Conservation (phyloP, 2,113 vertebrate species). For the Camelus dromedarius region DNA sequence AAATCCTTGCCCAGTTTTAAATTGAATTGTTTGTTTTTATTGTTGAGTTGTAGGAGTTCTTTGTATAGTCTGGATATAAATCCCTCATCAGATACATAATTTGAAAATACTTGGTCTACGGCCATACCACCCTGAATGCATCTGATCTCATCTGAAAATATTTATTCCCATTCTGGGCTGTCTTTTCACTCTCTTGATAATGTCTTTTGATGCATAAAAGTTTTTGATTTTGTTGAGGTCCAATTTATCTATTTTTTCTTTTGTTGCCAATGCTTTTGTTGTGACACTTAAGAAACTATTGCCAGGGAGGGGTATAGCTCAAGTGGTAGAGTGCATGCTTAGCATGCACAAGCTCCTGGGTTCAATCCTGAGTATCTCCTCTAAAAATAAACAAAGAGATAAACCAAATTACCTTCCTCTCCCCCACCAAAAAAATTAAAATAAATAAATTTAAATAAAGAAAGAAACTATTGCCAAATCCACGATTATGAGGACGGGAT, state of each 20-base stretch:
- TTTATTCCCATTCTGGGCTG: not conserved
- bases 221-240: not conserved
- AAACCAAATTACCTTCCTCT: no score
- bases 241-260: not conserved
- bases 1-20: not conserved
- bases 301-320: not conserved
- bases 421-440: no score
- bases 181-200: not conserved
- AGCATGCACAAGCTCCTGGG: no score
- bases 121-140: no score
- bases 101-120: not conserved
- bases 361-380: no score
- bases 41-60: not conserved
- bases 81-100: not conserved
- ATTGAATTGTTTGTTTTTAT: not conserved
- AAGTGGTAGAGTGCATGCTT: no score
- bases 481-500: not conserved
- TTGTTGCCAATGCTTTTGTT: not conserved
- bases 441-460: no score
- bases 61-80: not conserved
- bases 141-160: not conserved
- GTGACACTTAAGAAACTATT: not conserved
- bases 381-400: no score
- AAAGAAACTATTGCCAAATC: not conserved
- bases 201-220: not conserved